Percentiles rank a stretch among this genome's conserved stretches.
phyloP scores from a whole-genome alignment of 1,140 invertebrate genomes.

The Anastrepha obliqua region DNA sequence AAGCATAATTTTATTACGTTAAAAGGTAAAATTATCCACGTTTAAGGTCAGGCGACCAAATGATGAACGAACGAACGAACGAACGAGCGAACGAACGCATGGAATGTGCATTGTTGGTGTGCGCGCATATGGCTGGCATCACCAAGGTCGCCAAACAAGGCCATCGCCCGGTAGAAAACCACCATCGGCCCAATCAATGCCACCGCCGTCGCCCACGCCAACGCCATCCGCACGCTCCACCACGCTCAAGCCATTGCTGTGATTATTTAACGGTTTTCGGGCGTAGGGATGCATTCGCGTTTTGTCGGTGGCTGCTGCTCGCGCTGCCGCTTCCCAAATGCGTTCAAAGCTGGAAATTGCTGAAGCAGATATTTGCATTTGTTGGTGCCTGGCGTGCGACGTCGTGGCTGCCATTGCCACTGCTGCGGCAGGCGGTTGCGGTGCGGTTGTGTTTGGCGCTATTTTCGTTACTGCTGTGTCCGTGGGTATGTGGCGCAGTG shows the following conservation, averaged over 20 bases:
- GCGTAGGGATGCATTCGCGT: slow-evolving; percentile 44
- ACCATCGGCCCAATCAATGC: neutral
- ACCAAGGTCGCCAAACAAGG: slow-evolving; percentile 59
- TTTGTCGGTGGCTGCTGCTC: neutral
- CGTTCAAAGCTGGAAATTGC: slow-evolving; percentile 48
- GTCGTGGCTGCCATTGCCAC: neutral
- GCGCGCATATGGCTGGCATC: neutral
- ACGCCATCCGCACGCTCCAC: neutral
- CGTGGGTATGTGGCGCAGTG: neutral
- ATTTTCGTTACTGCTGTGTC: neutral
- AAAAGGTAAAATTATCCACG: slow-evolving; percentile 22
- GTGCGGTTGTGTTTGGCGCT: neutral
- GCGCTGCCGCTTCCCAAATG: slow-evolving; percentile 40
- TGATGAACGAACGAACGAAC: too few species aligned
- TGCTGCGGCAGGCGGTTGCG: neutral
- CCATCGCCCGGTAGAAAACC: slow-evolving; percentile 4
- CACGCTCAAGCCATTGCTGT: neutral
- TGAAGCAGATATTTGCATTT: slow-evolving; percentile 39
- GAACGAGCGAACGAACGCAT: too few species aligned
- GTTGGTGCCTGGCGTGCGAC: neutral
- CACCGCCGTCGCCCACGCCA: neutral
- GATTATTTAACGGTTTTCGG: slow-evolving; percentile 28
- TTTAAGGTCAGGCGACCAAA: neutral
- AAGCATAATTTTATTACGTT: neutral
- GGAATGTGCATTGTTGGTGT: neutral